Conservation (phyloP, 2,888 invertebrate genomes). For the Cheilosia soror region DNA sequence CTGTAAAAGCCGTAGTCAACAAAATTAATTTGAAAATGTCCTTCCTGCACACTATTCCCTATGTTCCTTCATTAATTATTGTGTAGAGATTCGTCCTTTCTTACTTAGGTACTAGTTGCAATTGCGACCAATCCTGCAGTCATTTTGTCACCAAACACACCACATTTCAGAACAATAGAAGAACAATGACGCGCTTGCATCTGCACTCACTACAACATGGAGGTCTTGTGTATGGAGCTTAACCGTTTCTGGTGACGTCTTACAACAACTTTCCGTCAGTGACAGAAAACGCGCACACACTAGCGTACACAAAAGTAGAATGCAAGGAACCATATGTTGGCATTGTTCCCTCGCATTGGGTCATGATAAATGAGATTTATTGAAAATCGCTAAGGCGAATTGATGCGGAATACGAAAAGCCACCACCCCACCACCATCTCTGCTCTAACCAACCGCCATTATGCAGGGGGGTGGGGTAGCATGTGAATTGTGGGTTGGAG, state of each 20-base stretch:
- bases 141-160: conserved; percentile 31
- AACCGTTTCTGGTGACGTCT: conserved; percentile 51
- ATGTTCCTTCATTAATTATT: not conserved
- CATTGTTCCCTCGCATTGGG: conserved; percentile 73
- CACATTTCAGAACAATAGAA: conserved; percentile 19
- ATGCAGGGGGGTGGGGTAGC: not conserved
- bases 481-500: conserved; percentile 7
- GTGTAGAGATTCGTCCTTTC: not conserved
- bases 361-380: conserved; percentile 77
- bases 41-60: not conserved
- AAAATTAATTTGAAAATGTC: conserved; percentile 15
- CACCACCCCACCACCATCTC: not conserved
- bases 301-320: conserved; percentile 12
- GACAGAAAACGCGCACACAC: conserved; percentile 13
- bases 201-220: not conserved
- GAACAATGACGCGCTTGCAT: conserved; percentile 30
- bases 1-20: too few relatives aligned
- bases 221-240: conserved; percentile 20
- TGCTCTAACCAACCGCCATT: not conserved
- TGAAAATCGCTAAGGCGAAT: conserved; percentile 76
- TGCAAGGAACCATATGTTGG: conserved; percentile 68
- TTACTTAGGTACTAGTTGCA: not conserved
- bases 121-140: not conserved
- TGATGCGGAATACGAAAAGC: conserved; percentile 69
- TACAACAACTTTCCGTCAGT: conserved; percentile 53